Conservation (phyloP, 2,113 vertebrate genomes). For the Ahaetulla prasina region DNA sequence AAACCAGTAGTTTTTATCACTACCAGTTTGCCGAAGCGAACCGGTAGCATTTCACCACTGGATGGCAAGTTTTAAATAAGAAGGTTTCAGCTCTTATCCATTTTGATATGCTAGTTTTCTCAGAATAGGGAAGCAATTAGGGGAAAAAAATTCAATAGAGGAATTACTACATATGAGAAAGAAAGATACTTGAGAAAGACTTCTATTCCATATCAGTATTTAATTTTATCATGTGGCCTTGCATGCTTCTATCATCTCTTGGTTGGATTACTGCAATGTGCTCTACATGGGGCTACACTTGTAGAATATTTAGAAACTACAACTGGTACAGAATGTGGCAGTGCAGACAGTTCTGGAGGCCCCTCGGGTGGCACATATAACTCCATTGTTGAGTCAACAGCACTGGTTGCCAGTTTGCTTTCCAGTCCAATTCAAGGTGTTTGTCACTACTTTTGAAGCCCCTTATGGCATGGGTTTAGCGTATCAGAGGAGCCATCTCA, state of each 20-base stretch:
- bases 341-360: background rate
- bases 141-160: background rate
- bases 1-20: too few relatives aligned
- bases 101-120: background rate
- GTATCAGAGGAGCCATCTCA: background rate
- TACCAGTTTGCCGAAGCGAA: too few relatives aligned
- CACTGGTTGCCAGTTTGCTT: background rate
- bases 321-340: background rate
- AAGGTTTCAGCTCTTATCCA: background rate
- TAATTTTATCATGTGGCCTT: background rate
- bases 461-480: background rate
- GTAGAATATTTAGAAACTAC: background rate
- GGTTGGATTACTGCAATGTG: background rate
- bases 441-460: background rate
- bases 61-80: background rate
- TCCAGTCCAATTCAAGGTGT: background rate
- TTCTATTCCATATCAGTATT: background rate
- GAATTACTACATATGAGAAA: too few relatives aligned
- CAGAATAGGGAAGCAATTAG: background rate
- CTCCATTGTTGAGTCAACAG: background rate
- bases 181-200: background rate
- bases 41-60: too few relatives aligned
- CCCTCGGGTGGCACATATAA: background rate
- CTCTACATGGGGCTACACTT: background rate
- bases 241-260: background rate